Evolutionary conservation across 2,888 invertebrate genomes (phyloP).

Genomic region (Scrobipalpa costella): DNA sequence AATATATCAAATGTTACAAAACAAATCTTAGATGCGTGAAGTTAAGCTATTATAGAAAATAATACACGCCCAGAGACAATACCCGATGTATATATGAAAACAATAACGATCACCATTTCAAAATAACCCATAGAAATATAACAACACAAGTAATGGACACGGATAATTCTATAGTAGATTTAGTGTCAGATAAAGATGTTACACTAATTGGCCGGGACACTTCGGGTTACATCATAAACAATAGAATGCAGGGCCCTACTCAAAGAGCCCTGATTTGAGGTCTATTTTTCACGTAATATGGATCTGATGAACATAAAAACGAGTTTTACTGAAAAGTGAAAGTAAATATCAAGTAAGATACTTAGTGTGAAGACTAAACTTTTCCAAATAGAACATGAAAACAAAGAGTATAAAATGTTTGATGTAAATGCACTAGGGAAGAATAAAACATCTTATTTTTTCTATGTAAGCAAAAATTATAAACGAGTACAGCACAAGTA

Average conservation of each 20-base stretch:
- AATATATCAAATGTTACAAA: not conserved
- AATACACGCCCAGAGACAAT: constrained; percentile 3
- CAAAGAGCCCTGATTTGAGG: not conserved
- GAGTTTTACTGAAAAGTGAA: no score
- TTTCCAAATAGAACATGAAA: no score
- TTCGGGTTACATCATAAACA: constrained; percentile 43
- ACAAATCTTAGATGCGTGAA: not conserved
- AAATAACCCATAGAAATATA: constrained; percentile 34
- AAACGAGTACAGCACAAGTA: not conserved
- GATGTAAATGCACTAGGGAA: no score
- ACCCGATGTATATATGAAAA: not conserved
- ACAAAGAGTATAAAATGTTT: no score
- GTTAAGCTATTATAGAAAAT: not conserved
- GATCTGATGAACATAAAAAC: not conserved
- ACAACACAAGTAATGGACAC: constrained; percentile 41
- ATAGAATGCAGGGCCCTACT: constrained; percentile 33
- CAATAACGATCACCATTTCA: constrained; percentile 9
- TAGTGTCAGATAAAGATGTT: constrained; percentile 55
- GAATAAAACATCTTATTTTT: no score
- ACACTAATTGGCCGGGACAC: constrained; percentile 56
- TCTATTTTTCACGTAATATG: not conserved
- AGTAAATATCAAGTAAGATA: no score
- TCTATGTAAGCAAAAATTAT: no score
- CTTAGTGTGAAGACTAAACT: no score
- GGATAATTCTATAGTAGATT: constrained; percentile 37